A percentile compares a stretch with the other conserved stretches of the same genome.
Conservation (phyloP, 1,140 invertebrate species). For the Cylas formicarius region DNA sequence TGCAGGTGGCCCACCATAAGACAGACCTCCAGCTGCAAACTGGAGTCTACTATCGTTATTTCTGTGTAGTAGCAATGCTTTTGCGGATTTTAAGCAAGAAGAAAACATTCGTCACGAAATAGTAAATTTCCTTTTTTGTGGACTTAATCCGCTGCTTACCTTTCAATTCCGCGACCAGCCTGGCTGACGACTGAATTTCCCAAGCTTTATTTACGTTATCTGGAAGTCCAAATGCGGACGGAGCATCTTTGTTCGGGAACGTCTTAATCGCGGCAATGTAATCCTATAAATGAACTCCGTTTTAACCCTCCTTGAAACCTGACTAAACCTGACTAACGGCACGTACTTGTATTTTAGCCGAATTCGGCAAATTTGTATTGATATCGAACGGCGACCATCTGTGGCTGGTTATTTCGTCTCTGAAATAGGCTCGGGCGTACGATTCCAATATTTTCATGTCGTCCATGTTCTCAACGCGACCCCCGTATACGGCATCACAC, state of each 20-base stretch:
- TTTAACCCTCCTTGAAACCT: not conserved
- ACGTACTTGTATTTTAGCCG: slow-evolving; percentile 32
- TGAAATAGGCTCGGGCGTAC: slow-evolving; percentile 71
- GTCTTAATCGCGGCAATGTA: slow-evolving; percentile 53
- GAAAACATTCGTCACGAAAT: no score
- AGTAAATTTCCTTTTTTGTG: no score
- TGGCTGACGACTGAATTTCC: slow-evolving; percentile 59
- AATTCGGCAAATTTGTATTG: slow-evolving; percentile 46
- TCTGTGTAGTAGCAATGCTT: no score
- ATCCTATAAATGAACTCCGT: slow-evolving; percentile 47
- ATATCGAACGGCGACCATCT: slow-evolving; percentile 50
- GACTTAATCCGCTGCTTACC: no score
- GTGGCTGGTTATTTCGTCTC: slow-evolving; percentile 50
- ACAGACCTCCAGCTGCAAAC: no score
- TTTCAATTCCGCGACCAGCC: slow-evolving; percentile 60
- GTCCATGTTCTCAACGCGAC: slow-evolving; percentile 73
- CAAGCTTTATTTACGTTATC: slow-evolving; percentile 74
- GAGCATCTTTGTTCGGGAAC: slow-evolving; percentile 60
- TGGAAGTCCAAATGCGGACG: slow-evolving; percentile 70
- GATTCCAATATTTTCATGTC: slow-evolving; percentile 67
- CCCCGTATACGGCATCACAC: slow-evolving; percentile 81
- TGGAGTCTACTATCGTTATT: no score
- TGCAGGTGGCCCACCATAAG: no score
- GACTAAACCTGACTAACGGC: no score
- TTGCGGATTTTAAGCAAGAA: no score